These are phyloP conservation scores for Trissoscelio sp. DNA, from an alignment of 2,888 invertebrate species.

Conservation along the genomic window DNA sequence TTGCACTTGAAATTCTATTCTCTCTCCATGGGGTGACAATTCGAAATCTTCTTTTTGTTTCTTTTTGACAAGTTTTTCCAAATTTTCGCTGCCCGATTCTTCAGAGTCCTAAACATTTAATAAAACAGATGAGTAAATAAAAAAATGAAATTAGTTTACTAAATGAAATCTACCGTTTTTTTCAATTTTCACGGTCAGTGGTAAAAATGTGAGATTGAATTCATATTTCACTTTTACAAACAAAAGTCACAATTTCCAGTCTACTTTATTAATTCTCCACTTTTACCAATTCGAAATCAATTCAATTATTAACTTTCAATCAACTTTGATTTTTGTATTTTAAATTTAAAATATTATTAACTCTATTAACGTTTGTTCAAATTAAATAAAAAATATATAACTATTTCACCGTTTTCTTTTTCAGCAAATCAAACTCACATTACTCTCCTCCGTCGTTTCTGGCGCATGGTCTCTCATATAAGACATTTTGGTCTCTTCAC, in stretches of 20 bases:
- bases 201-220: neutral
- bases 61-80: neutral
- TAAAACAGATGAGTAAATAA: neutral
- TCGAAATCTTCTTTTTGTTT: conserved; percentile 49
- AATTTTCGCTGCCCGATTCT: conserved; percentile 48
- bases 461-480: conserved; percentile 77
- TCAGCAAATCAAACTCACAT: conserved; percentile 42
- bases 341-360: too few species aligned
- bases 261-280: conserved; percentile 30
- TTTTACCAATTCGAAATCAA: conserved; percentile 4
- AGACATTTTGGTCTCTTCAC: conserved; percentile 53
- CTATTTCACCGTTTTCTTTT: neutral
- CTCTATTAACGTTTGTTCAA: neutral
- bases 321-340: too few species aligned
- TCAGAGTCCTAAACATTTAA: conserved; percentile 48
- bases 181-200: neutral
- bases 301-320: too few species aligned
- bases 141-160: neutral
- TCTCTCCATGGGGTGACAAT: conserved; percentile 80
- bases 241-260: conserved; percentile 9
- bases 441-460: conserved; percentile 58
- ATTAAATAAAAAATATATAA: neutral
- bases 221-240: neutral
- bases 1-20: conserved; percentile 91
- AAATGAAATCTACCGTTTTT: neutral